Conservation (phyloP, 2,797 vertebrate genomes). For the Meriones psammophilus region DNA sequence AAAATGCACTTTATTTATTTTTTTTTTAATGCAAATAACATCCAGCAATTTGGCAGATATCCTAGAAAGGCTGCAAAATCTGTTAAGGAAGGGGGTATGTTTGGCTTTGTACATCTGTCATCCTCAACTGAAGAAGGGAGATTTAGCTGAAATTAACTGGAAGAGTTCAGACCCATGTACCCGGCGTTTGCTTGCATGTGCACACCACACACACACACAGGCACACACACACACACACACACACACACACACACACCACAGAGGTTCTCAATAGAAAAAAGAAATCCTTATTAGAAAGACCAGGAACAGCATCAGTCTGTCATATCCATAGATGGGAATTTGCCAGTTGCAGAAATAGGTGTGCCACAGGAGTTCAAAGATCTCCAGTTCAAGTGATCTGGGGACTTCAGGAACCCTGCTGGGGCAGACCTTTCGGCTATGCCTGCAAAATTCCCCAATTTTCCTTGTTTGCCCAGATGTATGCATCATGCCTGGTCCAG, state of each 20-base stretch:
- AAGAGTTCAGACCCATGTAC: not conserved
- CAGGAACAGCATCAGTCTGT: not conserved
- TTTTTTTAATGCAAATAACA: constrained; percentile 64
- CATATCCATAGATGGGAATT: not conserved
- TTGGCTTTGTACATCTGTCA: constrained; percentile 58
- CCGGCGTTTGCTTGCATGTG: not conserved
- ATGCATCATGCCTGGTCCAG: not conserved
- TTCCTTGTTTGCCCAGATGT: not conserved
- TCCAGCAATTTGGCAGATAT: constrained; percentile 73
- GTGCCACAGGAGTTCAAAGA: not conserved
- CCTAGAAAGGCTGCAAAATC: constrained; percentile 63
- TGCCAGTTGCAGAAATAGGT: not conserved
- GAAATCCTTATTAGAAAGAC: not conserved
- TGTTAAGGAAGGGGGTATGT: constrained; percentile 34
- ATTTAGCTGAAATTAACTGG: constrained; percentile 8
- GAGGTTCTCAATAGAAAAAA: not conserved
- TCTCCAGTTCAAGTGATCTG: not conserved
- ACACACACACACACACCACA: not conserved
- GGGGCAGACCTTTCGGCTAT: not conserved
- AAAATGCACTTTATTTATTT: constrained; percentile 42
- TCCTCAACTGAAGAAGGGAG: constrained; percentile 5
- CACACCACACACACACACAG: no score
- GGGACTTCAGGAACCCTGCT: not conserved
- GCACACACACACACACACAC: rapidly evolving
- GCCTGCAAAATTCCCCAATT: not conserved